phyloP scores from a whole-genome alignment of 2,113 vertebrate genomes.

The Perognathus longimembris region DNA sequence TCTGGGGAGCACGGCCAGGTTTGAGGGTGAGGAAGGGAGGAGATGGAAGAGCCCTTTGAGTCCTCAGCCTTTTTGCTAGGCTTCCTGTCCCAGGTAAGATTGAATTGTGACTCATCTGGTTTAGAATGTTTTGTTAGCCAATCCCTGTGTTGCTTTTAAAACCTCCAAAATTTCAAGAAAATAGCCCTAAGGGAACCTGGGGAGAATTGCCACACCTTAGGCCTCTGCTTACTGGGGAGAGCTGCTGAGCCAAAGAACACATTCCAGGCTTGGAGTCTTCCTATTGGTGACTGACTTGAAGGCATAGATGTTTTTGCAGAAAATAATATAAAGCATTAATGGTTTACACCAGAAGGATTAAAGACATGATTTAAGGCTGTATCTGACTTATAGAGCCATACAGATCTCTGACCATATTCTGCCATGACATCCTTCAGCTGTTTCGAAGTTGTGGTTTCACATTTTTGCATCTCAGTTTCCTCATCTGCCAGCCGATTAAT shows the following conservation, averaged over 20 bases:
- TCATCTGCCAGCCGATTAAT: neutral
- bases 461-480: neutral
- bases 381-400: neutral
- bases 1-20: neutral
- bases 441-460: neutral
- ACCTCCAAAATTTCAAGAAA: neutral
- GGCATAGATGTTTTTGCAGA: neutral
- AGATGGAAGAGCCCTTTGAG: neutral
- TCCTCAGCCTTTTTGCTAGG: neutral
- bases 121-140: conserved; percentile 60
- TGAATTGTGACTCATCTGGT: conserved; percentile 35
- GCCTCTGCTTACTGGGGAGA: neutral
- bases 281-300: neutral
- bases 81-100: neutral
- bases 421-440: neutral
- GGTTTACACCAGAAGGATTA: neutral
- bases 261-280: neutral
- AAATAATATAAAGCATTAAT: neutral
- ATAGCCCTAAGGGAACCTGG: neutral
- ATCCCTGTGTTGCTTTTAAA: conserved; percentile 16
- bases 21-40: neutral
- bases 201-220: neutral
- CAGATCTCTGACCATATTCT: neutral
- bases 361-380: no score
- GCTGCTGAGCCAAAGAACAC: neutral